Base-by-base conservation (phyloP, 2,888 invertebrate species). In the Coremacera marginata region DNA sequence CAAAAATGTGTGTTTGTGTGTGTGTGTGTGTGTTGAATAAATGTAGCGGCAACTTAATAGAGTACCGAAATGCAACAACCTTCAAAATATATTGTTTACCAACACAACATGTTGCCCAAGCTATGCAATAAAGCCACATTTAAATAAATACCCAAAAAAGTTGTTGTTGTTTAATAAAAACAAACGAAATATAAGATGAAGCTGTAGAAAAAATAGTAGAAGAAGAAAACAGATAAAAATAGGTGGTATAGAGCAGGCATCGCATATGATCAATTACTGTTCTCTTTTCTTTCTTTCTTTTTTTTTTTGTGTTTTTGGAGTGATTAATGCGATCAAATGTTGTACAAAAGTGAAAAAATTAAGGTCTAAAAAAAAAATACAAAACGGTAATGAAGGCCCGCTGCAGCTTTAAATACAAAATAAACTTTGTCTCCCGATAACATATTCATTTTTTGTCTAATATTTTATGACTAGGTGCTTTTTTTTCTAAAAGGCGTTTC, bases 191-290 rank as follows among this genome's bases (percentile, higher is more conserved):
- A 65, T 22, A 16, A 19, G 44, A n/a, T n/a, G 55, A 70, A 19
- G 25, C 8, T 7, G 5, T 25, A 62, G 27, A 72, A 34, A 34
- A 44, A 72, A 34, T 7, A 27, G 27, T 11, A 60, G n/a, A 19
- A 25, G 27, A 19, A 14, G 27, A 52, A 14, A 49, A n/a, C 11
- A 55, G 3, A n/a, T n/a, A 55, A 19, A 19, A 55, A 9, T n/a
- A 55, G 8, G 9, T 55, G 11, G 44, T n/a, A 22, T 9, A 5
- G 8, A 19, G 5, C 25, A 62, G 62, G n/a, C 67, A 22, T 7
- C 49, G 44, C 49, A 70, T 55, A 52, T 74, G 65, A 65, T 74
- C 74, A 52, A 65, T 74, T 65, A 74, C 22, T 63, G 71, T 51
- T 65, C 14, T 67, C 63, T 63, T 49, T 31, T 68, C n/a, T 65